Conservation (phyloP, 2,888 invertebrate species). For the Cephonodes hylas region DNA sequence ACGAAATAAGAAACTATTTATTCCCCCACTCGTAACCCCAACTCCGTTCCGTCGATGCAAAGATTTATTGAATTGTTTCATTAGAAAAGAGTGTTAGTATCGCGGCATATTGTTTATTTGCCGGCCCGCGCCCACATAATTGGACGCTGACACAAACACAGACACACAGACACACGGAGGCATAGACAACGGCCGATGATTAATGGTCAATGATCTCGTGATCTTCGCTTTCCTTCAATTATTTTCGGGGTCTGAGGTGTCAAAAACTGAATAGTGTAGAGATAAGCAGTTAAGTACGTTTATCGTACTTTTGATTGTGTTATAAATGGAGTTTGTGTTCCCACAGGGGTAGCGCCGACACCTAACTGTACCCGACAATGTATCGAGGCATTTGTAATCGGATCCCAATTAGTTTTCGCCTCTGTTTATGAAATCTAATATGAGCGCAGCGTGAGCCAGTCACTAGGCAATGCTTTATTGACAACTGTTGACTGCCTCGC, state of each 20-base stretch:
- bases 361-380: not conserved
- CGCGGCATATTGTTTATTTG: conserved; percentile 12
- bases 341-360: not conserved
- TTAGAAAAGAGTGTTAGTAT: conserved; percentile 13
- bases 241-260: conserved; percentile 6
- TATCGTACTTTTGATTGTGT: not conserved
- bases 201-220: conserved; percentile 12
- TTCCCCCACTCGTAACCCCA: not conserved
- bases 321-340: not conserved
- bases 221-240: conserved; percentile 10
- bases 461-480: not conserved
- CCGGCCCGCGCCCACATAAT: conserved; percentile 11
- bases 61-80: conserved; percentile 20
- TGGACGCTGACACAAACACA: conserved; percentile 11
- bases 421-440: conserved; percentile 1
- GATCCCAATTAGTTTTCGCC: conserved; percentile 3
- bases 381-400: not conserved
- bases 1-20: too few species aligned
- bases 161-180: not conserved
- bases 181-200: conserved; percentile 5
- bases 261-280: not conserved
- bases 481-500: not conserved
- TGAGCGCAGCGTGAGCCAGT: not conserved
- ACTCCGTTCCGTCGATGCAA: not conserved
- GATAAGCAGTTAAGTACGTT: conserved; percentile 4